Percentiles rank a stretch among this genome's conserved stretches.
Evolutionary conservation across 1,140 invertebrate genomes (phyloP).

Genomic region (Colletes gigas): DNA sequence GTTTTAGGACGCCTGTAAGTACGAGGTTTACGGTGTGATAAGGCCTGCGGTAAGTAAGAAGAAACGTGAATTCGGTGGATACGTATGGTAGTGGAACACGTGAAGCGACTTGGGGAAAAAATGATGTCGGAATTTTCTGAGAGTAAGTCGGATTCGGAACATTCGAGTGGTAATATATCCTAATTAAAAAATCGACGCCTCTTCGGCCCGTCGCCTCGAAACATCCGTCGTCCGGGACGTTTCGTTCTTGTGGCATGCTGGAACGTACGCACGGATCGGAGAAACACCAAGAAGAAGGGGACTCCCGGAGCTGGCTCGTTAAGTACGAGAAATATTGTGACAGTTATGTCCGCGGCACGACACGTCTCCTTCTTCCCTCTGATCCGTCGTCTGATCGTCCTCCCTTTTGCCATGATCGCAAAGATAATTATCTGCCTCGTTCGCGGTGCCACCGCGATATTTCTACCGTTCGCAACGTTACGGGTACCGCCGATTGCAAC

Average conservation of each 20-base stretch:
- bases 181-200: constrained; percentile 79
- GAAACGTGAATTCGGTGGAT: background rate
- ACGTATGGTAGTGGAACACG: background rate
- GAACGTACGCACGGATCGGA: constrained; percentile 52
- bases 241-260: constrained; percentile 43
- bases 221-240: constrained; percentile 59
- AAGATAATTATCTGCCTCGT: constrained; percentile 70
- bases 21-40: no score
- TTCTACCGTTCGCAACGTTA: constrained; percentile 52
- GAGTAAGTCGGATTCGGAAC: constrained; percentile 28
- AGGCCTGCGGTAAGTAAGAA: background rate
- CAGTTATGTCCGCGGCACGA: constrained; percentile 73
- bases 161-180: constrained; percentile 64
- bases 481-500: constrained; percentile 5
- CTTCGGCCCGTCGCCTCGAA: constrained; percentile 69
- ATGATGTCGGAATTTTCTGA: constrained; percentile 22
- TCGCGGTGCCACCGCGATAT: constrained; percentile 47
- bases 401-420: constrained; percentile 54
- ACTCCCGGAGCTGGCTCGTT: constrained; percentile 71
- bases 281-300: constrained; percentile 47
- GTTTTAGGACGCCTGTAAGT: no score
- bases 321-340: constrained; percentile 78
- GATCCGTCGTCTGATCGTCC: constrained; percentile 71
- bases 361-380: constrained; percentile 71
- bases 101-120: constrained; percentile 17